Base-by-base conservation (phyloP, 2,113 vertebrate species). In the Pelecanus crispus region DNA sequence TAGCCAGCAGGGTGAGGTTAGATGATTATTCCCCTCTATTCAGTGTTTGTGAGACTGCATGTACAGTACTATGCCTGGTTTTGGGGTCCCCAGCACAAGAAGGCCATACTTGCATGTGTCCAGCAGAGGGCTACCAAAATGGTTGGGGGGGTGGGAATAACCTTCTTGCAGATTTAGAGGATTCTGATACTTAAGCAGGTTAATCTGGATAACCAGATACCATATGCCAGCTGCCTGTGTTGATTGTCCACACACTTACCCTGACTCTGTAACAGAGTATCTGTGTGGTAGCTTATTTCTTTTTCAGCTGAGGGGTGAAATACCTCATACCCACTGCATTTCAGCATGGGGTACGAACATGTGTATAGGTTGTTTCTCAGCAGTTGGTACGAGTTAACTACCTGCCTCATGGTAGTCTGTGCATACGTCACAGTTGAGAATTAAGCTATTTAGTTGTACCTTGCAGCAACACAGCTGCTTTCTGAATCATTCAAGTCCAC, bases 171-270 rank as follows among this genome's bases (percentile, higher is more conserved):
- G 34, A 10, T 65, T 36, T 58, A 49, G 62, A 82, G 49, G 40
- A 83, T 73, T 88, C 21, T 79, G n/a, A 24, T 59, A 31, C 36
- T 89, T 93, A 55, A 84, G 42, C 22, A 84, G 78, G 55, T 94
- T 74, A 81, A 47, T 81, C 50, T 5, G 15, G 36, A 24, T 81
- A 94, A 67, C 17, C 42, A 50, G 61, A 21, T 67, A 42, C 21
- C 22, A 1, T 66, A 31, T 34, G 40, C 29, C 55, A 66, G 45
- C 42, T 88, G 31, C 63, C 38, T 73, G 5, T 66, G 50, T 65
- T 86, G 77, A 12, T 20, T 78, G 45, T 45, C n/a, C 13, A 4
- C 36, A 19, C 14, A 12, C 31, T 80, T 66, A 44, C 42, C 9
- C 40, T 70, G 59, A 44, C 38, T 81, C 72, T 11, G 1, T 52